phyloP scores from a whole-genome alignment of 2,888 invertebrate genomes.

The Petrophora chlorosata region DNA sequence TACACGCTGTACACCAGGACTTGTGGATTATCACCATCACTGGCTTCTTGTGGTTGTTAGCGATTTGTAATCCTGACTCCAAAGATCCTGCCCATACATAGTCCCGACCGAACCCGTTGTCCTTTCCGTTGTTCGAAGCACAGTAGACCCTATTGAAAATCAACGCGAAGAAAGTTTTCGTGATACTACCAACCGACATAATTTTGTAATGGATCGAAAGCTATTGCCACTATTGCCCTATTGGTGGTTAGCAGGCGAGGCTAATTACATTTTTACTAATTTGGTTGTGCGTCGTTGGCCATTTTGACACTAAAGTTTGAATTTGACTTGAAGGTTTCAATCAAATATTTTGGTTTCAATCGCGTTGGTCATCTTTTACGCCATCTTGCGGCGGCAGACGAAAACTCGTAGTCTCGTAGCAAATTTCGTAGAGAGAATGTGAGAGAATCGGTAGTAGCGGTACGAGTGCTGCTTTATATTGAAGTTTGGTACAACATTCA shows the following conservation, averaged over 20 bases:
- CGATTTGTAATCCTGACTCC: slow-evolving; percentile 70
- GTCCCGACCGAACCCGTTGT: slow-evolving; percentile 73
- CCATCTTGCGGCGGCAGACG: slow-evolving; percentile 33
- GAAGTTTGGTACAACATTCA: neutral
- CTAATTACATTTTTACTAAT: slow-evolving; percentile 55
- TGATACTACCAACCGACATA: slow-evolving; percentile 61
- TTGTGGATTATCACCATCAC: slow-evolving; percentile 87
- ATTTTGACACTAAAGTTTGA: slow-evolving; percentile 46
- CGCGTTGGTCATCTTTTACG: slow-evolving; percentile 11
- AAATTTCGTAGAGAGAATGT: too few relatives aligned
- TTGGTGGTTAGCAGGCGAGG: slow-evolving; percentile 28
- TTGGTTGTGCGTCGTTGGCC: slow-evolving; percentile 38
- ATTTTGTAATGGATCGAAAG: slow-evolving; percentile 29
- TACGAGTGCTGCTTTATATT: too few relatives aligned
- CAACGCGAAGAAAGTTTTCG: slow-evolving; percentile 57
- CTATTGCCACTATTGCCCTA: slow-evolving; percentile 17
- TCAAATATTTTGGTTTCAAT: too few relatives aligned
- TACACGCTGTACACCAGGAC: slow-evolving; percentile 86
- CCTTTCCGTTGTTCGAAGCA: slow-evolving; percentile 30
- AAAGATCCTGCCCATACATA: slow-evolving; percentile 77
- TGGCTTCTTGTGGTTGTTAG: slow-evolving; percentile 79
- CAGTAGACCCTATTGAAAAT: slow-evolving; percentile 61
- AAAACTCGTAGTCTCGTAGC: slow-evolving; percentile 17
- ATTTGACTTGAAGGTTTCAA: slow-evolving; percentile 43
- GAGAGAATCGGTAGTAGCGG: too few relatives aligned